A percentile compares a stretch with the other conserved stretches of the same genome.
Conservation (phyloP, 1,140 invertebrate genomes). For the Dryas iulia region DNA sequence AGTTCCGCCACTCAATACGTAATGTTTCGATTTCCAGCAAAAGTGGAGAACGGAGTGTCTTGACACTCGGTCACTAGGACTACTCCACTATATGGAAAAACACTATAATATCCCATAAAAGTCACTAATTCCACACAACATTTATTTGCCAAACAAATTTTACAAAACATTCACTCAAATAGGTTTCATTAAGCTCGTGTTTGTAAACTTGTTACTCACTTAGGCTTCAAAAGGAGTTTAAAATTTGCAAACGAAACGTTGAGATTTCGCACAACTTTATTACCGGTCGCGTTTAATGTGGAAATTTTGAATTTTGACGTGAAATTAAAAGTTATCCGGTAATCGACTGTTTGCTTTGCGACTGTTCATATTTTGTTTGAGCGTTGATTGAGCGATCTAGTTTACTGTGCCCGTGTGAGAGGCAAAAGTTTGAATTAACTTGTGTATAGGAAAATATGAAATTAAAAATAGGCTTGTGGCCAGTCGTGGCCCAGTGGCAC, state of each 20-base stretch:
- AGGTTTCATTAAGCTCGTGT: conserved; percentile 16
- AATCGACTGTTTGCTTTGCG: not conserved
- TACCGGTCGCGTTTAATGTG: not conserved
- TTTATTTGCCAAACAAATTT: not conserved
- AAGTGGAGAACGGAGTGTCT: too few relatives aligned
- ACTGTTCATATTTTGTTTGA: not conserved
- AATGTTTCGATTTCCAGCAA: too few relatives aligned
- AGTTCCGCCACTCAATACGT: too few relatives aligned
- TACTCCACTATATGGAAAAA: too few relatives aligned
- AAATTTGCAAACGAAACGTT: not conserved
- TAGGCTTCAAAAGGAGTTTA: not conserved
- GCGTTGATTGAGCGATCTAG: not conserved
- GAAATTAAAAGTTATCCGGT: not conserved
- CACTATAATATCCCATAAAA: not conserved
- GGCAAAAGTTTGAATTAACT: too few relatives aligned
- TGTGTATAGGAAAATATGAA: too few relatives aligned
- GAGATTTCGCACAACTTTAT: conserved; percentile 1
- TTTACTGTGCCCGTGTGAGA: not conserved
- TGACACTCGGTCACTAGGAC: too few relatives aligned
- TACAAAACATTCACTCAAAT: not conserved
- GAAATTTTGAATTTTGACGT: not conserved
- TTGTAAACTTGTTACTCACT: conserved; percentile 16
- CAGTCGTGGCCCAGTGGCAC: too few relatives aligned
- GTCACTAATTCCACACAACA: not conserved
- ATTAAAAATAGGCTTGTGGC: too few relatives aligned